phyloP scores from a whole-genome alignment of 2,797 vertebrate species.

The Sardinella longiceps region DNA sequence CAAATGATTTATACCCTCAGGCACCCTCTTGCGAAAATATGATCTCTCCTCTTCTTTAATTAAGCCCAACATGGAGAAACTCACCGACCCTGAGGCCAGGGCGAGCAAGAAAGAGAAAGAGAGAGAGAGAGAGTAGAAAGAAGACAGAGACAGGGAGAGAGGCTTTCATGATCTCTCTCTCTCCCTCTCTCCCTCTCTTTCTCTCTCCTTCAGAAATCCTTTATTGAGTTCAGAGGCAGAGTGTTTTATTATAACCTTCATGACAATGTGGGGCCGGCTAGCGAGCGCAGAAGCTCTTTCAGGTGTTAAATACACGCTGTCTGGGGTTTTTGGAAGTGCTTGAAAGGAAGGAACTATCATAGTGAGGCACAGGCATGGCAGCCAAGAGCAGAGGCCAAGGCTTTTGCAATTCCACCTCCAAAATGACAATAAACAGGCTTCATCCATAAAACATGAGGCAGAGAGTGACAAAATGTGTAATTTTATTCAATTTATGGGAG shows the following conservation, averaged over 20 bases:
- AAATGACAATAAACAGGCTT: constrained; percentile 62
- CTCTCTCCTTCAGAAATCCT: too few species aligned
- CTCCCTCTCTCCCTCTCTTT: too few species aligned
- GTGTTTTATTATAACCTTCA: constrained; percentile 1
- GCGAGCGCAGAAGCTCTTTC: background rate
- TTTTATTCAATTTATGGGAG: constrained; percentile 68
- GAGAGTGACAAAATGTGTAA: constrained; percentile 63
- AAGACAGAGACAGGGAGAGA: background rate
- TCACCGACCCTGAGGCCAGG: background rate
- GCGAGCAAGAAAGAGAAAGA: background rate
- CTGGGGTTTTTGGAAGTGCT: background rate
- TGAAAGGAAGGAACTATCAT: background rate
- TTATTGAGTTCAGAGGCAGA: constrained; percentile 20
- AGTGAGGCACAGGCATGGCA: background rate
- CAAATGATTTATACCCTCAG: constrained; percentile 18
- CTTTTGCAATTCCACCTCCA: constrained; percentile 61
- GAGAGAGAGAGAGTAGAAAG: background rate
- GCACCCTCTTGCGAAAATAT: constrained; percentile 20
- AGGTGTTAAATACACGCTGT: constrained; percentile 19
- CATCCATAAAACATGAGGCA: constrained; percentile 70
- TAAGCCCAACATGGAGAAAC: constrained; percentile 22
- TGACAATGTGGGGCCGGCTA: background rate
- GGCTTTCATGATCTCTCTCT: background rate
- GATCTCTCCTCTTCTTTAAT: constrained; percentile 21
- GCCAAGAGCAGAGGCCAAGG: background rate